A percentile compares a stretch with the other conserved stretches of the same genome.
Evolutionary conservation across 2,113 vertebrate genomes (phyloP).

Genomic region (Cyanocitta stelleri): DNA sequence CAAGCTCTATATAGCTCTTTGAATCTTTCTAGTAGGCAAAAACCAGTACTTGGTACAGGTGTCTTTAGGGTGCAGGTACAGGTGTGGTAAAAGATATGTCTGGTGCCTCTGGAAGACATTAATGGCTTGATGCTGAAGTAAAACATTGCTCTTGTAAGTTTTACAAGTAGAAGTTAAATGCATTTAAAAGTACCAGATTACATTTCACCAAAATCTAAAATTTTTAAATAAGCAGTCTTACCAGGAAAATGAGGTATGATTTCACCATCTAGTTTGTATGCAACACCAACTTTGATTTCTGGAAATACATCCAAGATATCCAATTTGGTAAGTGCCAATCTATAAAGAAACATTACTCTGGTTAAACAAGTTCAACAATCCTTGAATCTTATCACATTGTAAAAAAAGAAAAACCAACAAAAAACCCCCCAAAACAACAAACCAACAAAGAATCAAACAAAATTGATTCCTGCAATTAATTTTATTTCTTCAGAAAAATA

Average conservation of each 20-base stretch:
- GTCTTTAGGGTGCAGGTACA: neutral
- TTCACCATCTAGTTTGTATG: conserved; percentile 88
- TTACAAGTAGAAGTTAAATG: neutral
- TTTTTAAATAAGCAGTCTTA: conserved; percentile 54
- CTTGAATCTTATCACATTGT: neutral
- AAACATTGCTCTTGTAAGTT: neutral
- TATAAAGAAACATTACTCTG: conserved; percentile 43
- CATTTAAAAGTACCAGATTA: neutral
- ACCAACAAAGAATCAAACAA: neutral
- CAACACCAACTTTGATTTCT: conserved; percentile 92
- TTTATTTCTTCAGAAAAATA: neutral
- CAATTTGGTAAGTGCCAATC: conserved; percentile 95
- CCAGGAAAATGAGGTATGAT: conserved; percentile 97
- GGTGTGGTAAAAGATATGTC: neutral
- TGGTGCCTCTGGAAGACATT: neutral
- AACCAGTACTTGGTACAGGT: neutral
- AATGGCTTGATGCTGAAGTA: neutral
- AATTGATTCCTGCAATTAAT: neutral
- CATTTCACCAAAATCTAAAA: neutral
- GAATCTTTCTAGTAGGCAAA: neutral
- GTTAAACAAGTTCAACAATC: neutral
- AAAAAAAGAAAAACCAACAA: neutral
- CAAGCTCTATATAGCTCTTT: neutral
- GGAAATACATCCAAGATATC: conserved; percentile 92
- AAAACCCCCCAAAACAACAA: neutral